These are phyloP conservation scores for Campoletis raptor DNA, from an alignment of 2,888 invertebrate genomes.

Conservation along the genomic window DNA sequence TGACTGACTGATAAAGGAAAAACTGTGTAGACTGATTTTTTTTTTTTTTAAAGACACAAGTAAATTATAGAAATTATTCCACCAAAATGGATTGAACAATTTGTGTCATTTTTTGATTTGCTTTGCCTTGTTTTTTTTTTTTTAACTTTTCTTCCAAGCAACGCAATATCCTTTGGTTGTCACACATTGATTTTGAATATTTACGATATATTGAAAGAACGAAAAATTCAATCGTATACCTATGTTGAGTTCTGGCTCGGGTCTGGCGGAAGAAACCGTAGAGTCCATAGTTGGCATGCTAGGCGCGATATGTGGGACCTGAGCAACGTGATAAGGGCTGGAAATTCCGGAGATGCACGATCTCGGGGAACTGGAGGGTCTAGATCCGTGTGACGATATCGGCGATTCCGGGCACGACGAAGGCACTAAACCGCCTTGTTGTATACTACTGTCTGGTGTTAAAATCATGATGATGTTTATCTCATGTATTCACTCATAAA, in stretches of 20 bases:
- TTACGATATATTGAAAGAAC: not conserved
- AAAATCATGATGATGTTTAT: conserved; percentile 86
- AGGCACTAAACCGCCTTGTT: conserved; percentile 83
- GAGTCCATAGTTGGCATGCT: conserved; percentile 84
- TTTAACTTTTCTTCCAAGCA: not conserved
- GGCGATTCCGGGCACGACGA: conserved; percentile 86
- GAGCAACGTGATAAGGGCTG: conserved; percentile 80
- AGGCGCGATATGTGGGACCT: conserved; percentile 78
- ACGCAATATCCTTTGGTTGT: not conserved
- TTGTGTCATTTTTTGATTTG: not conserved
- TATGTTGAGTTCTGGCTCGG: conserved; percentile 91
- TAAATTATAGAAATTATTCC: not conserved
- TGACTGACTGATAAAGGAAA: conserved; percentile 43
- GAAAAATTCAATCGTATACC: conserved; percentile 85
- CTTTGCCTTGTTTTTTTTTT: too few relatives aligned
- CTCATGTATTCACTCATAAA: not conserved
- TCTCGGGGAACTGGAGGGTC: conserved; percentile 68
- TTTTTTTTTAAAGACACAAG: not conserved
- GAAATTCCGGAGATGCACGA: conserved; percentile 72
- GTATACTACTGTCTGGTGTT: conserved; percentile 89
- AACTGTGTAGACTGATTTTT: not conserved
- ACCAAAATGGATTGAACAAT: not conserved
- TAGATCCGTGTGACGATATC: conserved; percentile 81
- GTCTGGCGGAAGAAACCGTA: conserved; percentile 83
- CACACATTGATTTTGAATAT: not conserved